These are phyloP conservation scores for Conomelus anceps DNA, from an alignment of 2,888 invertebrate genomes.

Conservation along the genomic window DNA sequence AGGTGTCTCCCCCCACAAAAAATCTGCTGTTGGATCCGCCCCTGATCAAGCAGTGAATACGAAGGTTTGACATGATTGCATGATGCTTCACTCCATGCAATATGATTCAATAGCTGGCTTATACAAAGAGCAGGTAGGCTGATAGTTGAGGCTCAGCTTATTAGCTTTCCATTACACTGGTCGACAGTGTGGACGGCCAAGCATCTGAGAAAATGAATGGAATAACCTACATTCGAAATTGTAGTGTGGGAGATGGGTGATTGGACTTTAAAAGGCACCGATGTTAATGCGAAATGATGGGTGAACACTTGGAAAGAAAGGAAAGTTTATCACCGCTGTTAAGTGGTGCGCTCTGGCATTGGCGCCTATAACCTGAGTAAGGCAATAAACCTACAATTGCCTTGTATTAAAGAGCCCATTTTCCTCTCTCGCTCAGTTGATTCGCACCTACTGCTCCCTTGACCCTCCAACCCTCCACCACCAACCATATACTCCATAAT, in stretches of 20 bases:
- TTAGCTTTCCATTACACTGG: background rate
- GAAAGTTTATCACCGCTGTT: background rate
- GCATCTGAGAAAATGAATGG: background rate
- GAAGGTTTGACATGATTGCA: no score
- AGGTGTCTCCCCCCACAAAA: no score
- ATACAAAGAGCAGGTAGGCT: background rate
- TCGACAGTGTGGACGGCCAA: background rate
- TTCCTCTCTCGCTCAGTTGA: background rate
- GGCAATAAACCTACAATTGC: constrained; percentile 8
- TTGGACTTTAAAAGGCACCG: background rate
- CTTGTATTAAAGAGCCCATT: background rate
- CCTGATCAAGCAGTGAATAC: no score
- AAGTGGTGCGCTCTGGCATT: background rate
- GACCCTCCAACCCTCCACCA: background rate
- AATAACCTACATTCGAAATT: background rate
- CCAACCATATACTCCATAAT: no score
- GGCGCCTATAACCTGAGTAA: background rate
- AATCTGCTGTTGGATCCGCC: no score
- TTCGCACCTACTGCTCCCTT: background rate
- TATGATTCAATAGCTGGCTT: background rate
- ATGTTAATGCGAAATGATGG: background rate
- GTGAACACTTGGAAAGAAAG: background rate
- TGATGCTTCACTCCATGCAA: background rate
- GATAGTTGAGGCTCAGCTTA: background rate
- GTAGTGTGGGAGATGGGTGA: background rate